These are phyloP conservation scores for Myotis vivesi DNA, from an alignment of 2,797 vertebrate genomes.

Conservation along the genomic window DNA sequence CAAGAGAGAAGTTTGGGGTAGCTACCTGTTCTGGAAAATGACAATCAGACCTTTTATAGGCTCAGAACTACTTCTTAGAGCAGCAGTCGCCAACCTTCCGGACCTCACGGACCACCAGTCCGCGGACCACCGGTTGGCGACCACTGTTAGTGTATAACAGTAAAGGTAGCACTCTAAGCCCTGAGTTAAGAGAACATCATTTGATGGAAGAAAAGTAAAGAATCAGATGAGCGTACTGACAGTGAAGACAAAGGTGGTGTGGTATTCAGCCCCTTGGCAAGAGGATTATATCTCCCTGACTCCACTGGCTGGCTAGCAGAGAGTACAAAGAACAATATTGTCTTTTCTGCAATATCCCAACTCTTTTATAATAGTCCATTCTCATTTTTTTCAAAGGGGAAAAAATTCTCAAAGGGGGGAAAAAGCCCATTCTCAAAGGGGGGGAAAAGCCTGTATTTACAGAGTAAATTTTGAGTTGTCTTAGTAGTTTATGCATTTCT, in stretches of 20 bases:
- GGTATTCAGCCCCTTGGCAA: neutral
- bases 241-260: neutral
- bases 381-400: conserved; percentile 46
- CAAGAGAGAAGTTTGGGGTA: neutral
- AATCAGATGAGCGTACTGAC: neutral
- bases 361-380: neutral
- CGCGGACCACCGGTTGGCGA: too few species aligned
- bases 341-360: neutral
- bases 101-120: too few species aligned
- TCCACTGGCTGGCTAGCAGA: neutral
- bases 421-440: neutral
- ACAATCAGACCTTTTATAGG: neutral
- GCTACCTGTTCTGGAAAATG: neutral
- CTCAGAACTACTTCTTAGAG: neutral
- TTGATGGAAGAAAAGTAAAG: neutral
- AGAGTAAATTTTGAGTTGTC: neutral
- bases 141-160: neutral
- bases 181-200: neutral
- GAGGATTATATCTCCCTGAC: neutral
- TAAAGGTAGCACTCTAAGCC: neutral
- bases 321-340: neutral
- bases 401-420: neutral
- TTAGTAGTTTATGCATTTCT: neutral
- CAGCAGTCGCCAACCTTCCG: too few species aligned
- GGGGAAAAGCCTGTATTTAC: neutral